These are phyloP conservation scores for Gibbula magus DNA, from an alignment of 2,888 invertebrate genomes.

Conservation along the genomic window DNA sequence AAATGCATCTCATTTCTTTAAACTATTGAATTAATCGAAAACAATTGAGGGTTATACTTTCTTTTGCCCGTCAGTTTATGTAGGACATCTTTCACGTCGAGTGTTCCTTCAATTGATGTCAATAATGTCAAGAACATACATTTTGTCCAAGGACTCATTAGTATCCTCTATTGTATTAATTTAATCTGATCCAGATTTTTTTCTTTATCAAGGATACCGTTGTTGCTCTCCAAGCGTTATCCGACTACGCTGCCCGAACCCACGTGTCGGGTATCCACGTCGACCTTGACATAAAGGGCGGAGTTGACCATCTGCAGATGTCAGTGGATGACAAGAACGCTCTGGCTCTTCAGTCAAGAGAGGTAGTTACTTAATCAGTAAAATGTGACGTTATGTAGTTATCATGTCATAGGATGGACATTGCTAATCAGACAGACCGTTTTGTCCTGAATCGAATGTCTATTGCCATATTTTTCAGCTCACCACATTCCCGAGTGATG, in stretches of 20 bases:
- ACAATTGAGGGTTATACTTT: no score
- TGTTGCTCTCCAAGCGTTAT: slow-evolving; percentile 41
- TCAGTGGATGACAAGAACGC: slow-evolving; percentile 57
- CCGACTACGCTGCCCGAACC: slow-evolving; percentile 33
- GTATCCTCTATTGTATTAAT: neutral
- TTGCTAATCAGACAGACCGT: no score
- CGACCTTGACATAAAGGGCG: slow-evolving; percentile 25
- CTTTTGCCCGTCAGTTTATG: no score
- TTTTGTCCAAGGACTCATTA: no score
- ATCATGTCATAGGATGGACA: no score
- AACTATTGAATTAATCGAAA: no score
- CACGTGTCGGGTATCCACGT: slow-evolving; percentile 31
- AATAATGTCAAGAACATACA: no score
- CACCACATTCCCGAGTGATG: slow-evolving; percentile 41
- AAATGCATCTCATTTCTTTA: no score
- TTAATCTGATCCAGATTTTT: neutral
- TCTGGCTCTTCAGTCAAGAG: slow-evolving; percentile 66
- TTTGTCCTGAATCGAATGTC: neutral
- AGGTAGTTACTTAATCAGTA: slow-evolving; percentile 52
- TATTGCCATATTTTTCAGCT: slow-evolving; percentile 37
- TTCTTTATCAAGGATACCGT: slow-evolving; percentile 38
- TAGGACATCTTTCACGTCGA: no score
- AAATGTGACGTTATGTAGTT: no score
- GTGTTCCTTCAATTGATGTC: no score
- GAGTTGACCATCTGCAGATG: neutral